Evolutionary conservation across 1,140 invertebrate genomes (phyloP), one percentile per base, ranked within the genome.

Genomic region (Drosophila dunni): DNA sequence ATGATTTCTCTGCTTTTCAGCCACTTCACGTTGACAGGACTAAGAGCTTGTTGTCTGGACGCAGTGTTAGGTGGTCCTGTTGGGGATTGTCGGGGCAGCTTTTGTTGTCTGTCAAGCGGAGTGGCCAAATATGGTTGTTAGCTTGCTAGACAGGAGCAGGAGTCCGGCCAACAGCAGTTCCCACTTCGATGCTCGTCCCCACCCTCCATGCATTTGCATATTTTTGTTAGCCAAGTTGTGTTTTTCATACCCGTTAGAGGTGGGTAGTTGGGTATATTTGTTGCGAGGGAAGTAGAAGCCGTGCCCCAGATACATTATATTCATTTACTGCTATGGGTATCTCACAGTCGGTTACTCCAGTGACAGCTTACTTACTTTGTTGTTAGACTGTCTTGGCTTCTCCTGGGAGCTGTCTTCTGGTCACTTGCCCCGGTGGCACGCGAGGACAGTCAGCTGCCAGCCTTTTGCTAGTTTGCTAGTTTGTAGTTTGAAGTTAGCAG

Each of bases 111-210:
- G 77, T 89, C 84, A 88, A 84, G 77, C 70, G 38, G 78, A 89
- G 84, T 88, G 84, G 84, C 84, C 84, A 88, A 88, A 88, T 88
- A 88, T 89, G 84, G 84, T 89, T 88, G 84, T 88, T 88, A 88
- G 83, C 78, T 80, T 80, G 73, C 69, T 57, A 64, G 75, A 76
- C 71, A 66, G 54, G 53, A 68, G 61, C 51, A 33, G 9, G 4
- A 15, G 17, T 38, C 24, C 17, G 15, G 7, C 9, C 57, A 38
- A 38, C 36, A 38, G 36, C 36, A 38, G 36, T 10, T 13, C 40
- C 40, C 40, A 42, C 5, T 42, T 13, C 38, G 24, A 29, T 29
- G 3, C n/a, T n/a, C 11, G 10, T 44, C 11, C 44, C 9, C 17
- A 1, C 44, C 44, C 0, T 46, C 15, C 15, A 29, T 53, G 33